Conservation (phyloP, 23 tunicate species). For the Ciona savignyi region DNA sequence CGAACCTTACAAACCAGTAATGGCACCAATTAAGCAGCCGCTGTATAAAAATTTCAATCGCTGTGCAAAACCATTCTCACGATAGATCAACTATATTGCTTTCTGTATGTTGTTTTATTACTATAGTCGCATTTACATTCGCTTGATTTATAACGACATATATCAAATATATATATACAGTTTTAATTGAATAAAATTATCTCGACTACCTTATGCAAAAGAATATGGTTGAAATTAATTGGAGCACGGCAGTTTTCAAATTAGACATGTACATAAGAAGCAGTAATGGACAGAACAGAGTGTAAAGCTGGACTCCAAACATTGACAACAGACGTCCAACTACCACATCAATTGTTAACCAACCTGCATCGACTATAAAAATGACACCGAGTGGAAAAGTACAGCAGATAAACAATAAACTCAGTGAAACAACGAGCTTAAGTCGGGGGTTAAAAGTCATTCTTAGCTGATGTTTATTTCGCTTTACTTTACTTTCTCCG, state of each 20-base stretch:
- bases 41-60: conserved; percentile 39
- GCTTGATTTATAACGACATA: not conserved
- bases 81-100: not conserved
- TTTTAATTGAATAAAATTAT: too few species aligned
- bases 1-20: conserved; percentile 4
- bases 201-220: conserved; percentile 5
- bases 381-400: conserved; percentile 27
- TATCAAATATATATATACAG: too few species aligned
- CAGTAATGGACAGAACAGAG: conserved; percentile 45
- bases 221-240: conserved; percentile 1
- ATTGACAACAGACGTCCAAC: conserved; percentile 19
- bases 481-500: not conserved
- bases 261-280: conserved; percentile 47
- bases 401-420: conserved; percentile 17
- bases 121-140: not conserved
- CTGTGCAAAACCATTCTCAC: conserved; percentile 17
- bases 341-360: not conserved
- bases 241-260: conserved; percentile 17
- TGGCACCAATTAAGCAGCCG: conserved; percentile 14
- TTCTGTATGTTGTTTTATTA: not conserved
- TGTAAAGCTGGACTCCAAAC: conserved; percentile 37
- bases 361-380: conserved; percentile 24
- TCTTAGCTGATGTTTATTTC: not conserved
- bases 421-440: conserved; percentile 23
- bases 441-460: conserved; percentile 25